Conservation (phyloP, 1,140 invertebrate species). For the Drosophila bocki region DNA sequence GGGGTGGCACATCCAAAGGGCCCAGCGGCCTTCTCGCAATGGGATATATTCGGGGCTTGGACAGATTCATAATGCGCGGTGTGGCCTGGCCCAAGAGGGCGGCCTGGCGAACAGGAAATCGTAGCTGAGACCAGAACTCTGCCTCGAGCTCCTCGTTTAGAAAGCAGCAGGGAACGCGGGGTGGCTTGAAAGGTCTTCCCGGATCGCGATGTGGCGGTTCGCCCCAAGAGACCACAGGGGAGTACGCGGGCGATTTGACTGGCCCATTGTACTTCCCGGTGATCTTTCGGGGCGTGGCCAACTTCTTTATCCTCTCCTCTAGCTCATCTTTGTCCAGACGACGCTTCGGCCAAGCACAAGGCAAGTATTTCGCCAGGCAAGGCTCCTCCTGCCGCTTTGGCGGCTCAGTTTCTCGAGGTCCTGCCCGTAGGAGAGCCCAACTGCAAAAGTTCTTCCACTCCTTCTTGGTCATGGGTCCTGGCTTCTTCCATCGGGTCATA, state of each 20-base stretch:
- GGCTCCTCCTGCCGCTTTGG: neutral
- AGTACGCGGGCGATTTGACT: constrained; percentile 31
- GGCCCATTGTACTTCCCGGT: constrained; percentile 44
- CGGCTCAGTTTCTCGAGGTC: neutral
- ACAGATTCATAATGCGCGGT: constrained; percentile 39
- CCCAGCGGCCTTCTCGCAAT: neutral
- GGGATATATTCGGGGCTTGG: constrained; percentile 39
- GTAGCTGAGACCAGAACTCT: constrained; percentile 55
- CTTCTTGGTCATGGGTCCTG: constrained; percentile 56
- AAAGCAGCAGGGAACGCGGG: constrained; percentile 49
- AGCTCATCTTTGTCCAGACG: constrained; percentile 5
- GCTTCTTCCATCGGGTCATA: constrained; percentile 58
- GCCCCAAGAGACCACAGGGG: constrained; percentile 45
- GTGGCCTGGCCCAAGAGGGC: constrained; percentile 29
- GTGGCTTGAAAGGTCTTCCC: constrained; percentile 58
- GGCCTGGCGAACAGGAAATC: constrained; percentile 51
- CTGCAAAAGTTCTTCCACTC: constrained; percentile 54
- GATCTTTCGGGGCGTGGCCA: constrained; percentile 40
- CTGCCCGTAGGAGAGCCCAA: constrained; percentile 35
- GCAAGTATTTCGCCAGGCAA: constrained; percentile 34
- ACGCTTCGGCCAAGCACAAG: constrained; percentile 13
- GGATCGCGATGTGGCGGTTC: constrained; percentile 41
- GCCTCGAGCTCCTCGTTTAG: constrained; percentile 36
- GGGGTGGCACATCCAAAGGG: constrained; percentile 35
- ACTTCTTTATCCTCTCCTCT: constrained; percentile 8